These are phyloP conservation scores for Julus scandinavius DNA, from an alignment of 2,888 invertebrate species.

Conservation along the genomic window DNA sequence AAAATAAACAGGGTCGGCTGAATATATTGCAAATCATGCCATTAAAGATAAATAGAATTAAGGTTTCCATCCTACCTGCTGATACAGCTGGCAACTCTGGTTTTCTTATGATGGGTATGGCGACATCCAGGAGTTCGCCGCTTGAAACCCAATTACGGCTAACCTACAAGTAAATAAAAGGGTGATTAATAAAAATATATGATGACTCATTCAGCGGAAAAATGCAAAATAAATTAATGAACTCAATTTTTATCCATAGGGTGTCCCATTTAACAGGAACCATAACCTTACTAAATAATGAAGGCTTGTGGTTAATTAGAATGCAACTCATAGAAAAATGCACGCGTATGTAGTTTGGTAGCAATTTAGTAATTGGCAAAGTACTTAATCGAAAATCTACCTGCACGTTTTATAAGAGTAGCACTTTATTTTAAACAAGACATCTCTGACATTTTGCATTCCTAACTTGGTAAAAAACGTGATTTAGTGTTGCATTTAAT, in stretches of 20 bases:
- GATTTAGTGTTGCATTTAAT: too few species aligned
- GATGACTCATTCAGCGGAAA: neutral
- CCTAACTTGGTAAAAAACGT: too few species aligned
- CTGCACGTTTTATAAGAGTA: too few species aligned
- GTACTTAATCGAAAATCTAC: too few species aligned
- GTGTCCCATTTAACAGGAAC: too few species aligned
- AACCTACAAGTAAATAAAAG: conserved; percentile 32
- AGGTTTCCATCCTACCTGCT: conserved; percentile 44
- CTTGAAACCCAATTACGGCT: conserved; percentile 50
- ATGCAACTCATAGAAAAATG: too few species aligned
- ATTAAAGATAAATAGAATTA: conserved; percentile 30
- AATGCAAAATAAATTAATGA: neutral
- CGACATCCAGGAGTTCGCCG: conserved; percentile 44
- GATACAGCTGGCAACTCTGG: conserved; percentile 46
- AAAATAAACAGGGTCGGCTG: neutral
- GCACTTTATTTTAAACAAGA: too few species aligned
- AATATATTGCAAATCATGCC: conserved; percentile 34
- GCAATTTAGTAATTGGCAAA: too few species aligned
- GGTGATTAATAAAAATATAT: neutral
- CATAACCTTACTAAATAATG: too few species aligned
- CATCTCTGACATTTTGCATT: too few species aligned
- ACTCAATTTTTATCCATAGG: neutral
- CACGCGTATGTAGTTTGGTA: too few species aligned
- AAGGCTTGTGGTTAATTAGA: too few species aligned
- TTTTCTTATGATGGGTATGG: conserved; percentile 36